Evolutionary conservation across 2,888 invertebrate genomes (phyloP).

Genomic region (Pollenia angustigena): DNA sequence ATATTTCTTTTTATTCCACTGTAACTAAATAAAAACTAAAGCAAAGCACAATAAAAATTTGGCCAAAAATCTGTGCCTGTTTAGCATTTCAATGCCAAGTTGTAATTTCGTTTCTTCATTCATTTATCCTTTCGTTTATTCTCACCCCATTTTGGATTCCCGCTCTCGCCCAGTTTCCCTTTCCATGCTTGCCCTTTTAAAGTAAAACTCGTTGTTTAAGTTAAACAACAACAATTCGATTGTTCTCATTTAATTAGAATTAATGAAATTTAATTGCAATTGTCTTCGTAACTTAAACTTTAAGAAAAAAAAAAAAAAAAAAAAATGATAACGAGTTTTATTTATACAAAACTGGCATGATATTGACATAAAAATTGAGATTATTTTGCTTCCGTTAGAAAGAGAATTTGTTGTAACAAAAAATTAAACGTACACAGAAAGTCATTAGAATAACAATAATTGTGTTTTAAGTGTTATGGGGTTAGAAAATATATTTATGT

Average conservation of each 20-base stretch:
- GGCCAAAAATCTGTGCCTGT: slow-evolving; percentile 7
- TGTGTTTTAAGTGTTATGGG: background rate
- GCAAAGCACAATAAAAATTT: background rate
- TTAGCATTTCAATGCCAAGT: slow-evolving; percentile 35
- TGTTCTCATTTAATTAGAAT: slow-evolving; percentile 28
- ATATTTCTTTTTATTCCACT: background rate
- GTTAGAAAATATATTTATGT: background rate
- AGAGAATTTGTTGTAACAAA: background rate
- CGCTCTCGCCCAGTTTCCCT: background rate
- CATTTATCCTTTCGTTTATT: background rate
- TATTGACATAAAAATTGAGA: background rate
- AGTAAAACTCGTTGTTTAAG: background rate
- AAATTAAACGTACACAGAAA: background rate
- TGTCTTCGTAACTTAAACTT: slow-evolving; percentile 17
- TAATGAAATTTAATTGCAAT: slow-evolving; percentile 44
- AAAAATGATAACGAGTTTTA: slow-evolving; percentile 1
- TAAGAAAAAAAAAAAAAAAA: no score
- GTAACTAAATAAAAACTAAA: background rate
- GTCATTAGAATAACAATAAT: background rate
- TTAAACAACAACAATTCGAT: background rate
- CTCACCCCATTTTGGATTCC: background rate
- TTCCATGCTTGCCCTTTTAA: background rate
- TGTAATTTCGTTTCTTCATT: background rate
- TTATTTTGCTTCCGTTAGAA: background rate
- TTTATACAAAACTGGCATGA: background rate